Percentiles rank a stretch among this genome's conserved stretches.
Evolutionary conservation across 2,113 vertebrate genomes (phyloP).

Genomic region (Eolophus roseicapilla): DNA sequence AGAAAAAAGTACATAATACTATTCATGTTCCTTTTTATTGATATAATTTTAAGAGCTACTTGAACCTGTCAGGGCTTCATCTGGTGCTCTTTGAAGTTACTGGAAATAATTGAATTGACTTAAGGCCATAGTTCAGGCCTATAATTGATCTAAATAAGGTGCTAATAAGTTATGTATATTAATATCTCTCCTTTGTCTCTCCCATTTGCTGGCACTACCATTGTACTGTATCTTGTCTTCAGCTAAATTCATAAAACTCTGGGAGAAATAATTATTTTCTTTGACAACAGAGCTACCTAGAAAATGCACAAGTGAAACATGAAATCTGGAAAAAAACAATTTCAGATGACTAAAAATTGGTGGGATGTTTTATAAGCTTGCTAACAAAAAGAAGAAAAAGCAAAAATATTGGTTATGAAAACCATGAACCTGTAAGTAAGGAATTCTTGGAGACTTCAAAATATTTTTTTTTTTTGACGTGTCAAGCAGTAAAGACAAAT

Average conservation of each 20-base stretch:
- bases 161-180: background rate
- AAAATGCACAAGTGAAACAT: background rate
- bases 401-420: background rate
- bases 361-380: background rate
- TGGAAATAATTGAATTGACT: background rate
- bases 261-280: background rate
- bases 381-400: background rate
- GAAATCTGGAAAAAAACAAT: background rate
- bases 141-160: conserved; percentile 18
- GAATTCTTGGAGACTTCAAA: background rate
- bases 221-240: background rate
- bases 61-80: background rate
- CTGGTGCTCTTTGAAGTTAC: conserved; percentile 3
- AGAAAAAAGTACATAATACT: background rate
- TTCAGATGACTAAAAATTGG: background rate
- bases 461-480: background rate
- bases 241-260: background rate
- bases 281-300: background rate
- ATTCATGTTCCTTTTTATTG: background rate
- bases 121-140: background rate
- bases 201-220: background rate
- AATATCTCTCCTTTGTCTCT: background rate
- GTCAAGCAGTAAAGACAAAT: background rate
- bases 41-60: background rate
- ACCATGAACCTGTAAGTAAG: background rate